Percentiles rank a stretch among this genome's conserved stretches.
phyloP scores from a whole-genome alignment of 1,140 invertebrate species.

The Lepidurus apus region DNA sequence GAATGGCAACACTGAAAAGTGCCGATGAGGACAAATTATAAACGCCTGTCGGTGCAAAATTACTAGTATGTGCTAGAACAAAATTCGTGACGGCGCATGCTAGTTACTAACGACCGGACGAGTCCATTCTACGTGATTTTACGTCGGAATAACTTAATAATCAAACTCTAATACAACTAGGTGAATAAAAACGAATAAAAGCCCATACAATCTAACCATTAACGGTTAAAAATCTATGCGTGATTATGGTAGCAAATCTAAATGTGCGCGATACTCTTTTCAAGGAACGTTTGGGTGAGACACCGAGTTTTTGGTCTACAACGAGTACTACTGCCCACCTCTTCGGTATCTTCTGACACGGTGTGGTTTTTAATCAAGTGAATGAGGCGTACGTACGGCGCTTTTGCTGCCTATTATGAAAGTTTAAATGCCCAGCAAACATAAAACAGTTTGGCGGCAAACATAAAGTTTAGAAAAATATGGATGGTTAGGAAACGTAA shows the following conservation, averaged over 20 bases:
- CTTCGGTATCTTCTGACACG: constrained; percentile 37
- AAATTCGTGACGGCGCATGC: background rate
- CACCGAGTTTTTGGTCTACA: background rate
- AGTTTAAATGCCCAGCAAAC: background rate
- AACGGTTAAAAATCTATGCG: too few species aligned
- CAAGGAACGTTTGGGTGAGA: background rate
- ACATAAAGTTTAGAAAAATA: constrained; percentile 28
- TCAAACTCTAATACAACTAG: background rate
- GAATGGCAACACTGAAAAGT: too few species aligned
- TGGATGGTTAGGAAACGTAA: too few species aligned
- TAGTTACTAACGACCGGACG: background rate
- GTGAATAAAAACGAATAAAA: too few species aligned
- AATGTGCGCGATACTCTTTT: too few species aligned
- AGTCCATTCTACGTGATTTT: constrained; percentile 3
- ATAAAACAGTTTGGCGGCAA: background rate
- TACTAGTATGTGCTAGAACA: background rate
- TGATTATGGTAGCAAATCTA: too few species aligned
- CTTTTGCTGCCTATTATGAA: constrained; percentile 41
- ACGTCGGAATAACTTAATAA: background rate
- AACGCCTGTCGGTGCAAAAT: background rate
- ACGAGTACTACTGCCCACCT: constrained; percentile 41
- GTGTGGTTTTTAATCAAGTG: constrained; percentile 81
- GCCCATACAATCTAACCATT: too few species aligned
- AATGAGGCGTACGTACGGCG: constrained; percentile 90
- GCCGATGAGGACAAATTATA: too few species aligned